Conservation (phyloP, 2,797 vertebrate genomes). For the Hyperoplus lanceolatus region DNA sequence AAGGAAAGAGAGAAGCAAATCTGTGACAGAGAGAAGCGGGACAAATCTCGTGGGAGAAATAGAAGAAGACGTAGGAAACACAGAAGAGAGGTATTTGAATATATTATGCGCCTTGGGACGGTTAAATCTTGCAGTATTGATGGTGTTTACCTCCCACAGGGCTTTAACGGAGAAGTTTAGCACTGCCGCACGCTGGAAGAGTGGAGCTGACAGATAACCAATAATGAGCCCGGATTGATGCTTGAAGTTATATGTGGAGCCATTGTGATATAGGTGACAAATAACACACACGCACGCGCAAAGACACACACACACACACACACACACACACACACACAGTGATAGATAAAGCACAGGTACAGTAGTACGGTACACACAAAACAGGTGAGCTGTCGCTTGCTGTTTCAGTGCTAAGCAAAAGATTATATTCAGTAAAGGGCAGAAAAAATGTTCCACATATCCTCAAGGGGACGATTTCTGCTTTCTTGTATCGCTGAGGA, state of each 20-base stretch:
- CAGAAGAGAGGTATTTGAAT: slow-evolving; percentile 54
- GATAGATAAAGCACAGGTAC: slow-evolving; percentile 3
- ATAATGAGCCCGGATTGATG: slow-evolving; percentile 66
- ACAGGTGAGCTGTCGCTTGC: slow-evolving; percentile 14
- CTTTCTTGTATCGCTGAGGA: neutral
- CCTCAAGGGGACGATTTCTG: slow-evolving; percentile 2
- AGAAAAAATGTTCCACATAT: neutral
- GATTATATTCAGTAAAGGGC: slow-evolving; percentile 23
- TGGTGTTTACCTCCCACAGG: slow-evolving; percentile 62
- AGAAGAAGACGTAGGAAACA: slow-evolving; percentile 21
- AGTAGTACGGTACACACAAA: slow-evolving; percentile 8
- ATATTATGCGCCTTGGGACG: slow-evolving; percentile 39
- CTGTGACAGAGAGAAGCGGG: neutral
- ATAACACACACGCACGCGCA: slow-evolving; percentile 14
- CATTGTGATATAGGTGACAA: slow-evolving; percentile 34
- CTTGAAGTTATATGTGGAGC: slow-evolving; percentile 29
- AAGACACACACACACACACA: no score
- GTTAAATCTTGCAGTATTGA: slow-evolving; percentile 51
- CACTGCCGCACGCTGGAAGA: slow-evolving; percentile 46
- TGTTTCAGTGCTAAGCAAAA: slow-evolving; percentile 4
- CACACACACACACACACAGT: neutral
- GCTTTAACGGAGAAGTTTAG: slow-evolving; percentile 51
- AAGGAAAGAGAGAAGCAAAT: slow-evolving; percentile 9
- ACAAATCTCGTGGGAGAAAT: slow-evolving; percentile 1
- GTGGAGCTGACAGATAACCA: slow-evolving; percentile 64